Evolutionary conservation across 37 sponge, comb jelly and placozoan genomes (phyloP), one percentile per base, ranked within the genome.

Genomic region (Spongia lamella): DNA sequence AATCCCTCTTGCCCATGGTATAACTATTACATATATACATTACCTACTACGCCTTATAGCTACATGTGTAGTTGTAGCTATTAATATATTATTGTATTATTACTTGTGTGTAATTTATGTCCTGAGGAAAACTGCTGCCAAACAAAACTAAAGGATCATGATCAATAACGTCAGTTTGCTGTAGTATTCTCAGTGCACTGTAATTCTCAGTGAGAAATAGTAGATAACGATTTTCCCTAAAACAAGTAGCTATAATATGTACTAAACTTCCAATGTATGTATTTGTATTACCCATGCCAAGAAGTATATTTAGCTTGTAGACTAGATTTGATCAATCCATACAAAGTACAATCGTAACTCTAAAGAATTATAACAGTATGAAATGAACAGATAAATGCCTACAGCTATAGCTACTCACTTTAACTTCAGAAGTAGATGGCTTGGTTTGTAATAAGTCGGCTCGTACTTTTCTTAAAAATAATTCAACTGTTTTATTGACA

Each of bases 51-150:
- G n/a, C n/a, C n/a, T n/a, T n/a, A n/a, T n/a, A n/a, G n/a, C n/a
- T n/a, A n/a, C n/a, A n/a, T n/a, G n/a, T n/a, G n/a, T n/a, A n/a
- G n/a, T n/a, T n/a, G n/a, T n/a, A n/a, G n/a, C n/a, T n/a, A n/a
- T n/a, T 5, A 19, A 53, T 39, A 62, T 34, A 75, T 11, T 34
- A 29, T 31, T 14, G 2, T 0, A 21, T 11, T 22, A 24, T 36
- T 66, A 96, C 93, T 73, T 88, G 90, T 24, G 96, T 92, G 72
- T 96, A 96, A 39, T 89, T 93, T 40, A 86, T 82, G 69, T 96
- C 96, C 73, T 76, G 79, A n/a, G 96, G 93, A 58, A 96, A 96
- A 65, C 89, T 92, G 75, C 93, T 92, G 11, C 93, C 93, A 82
- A 96, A 96, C 21, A 92, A 78, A n/a, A 92, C 79, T 59, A 74